Evolutionary conservation across 1,140 invertebrate genomes (phyloP).

Genomic region (Drusus annulatus): DNA sequence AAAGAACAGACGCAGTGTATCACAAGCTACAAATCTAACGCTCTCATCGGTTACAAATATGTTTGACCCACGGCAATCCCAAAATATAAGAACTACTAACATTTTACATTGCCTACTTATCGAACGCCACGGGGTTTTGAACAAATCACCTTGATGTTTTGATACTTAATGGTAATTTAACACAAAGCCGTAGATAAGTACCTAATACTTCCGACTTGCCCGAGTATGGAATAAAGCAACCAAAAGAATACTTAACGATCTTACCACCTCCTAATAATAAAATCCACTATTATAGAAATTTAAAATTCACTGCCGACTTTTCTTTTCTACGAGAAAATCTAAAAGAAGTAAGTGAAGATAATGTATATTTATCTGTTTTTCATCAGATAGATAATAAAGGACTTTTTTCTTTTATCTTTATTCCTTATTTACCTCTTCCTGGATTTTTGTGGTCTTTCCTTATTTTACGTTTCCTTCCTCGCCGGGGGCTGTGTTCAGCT

Average conservation of each 20-base stretch:
- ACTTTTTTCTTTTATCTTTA: not conserved
- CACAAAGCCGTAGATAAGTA: too few relatives aligned
- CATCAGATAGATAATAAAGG: not conserved
- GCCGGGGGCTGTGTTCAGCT: not conserved
- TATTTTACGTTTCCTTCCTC: not conserved
- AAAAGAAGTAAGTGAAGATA: not conserved
- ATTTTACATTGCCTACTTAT: too few relatives aligned
- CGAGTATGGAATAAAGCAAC: too few relatives aligned
- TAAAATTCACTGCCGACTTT: not conserved
- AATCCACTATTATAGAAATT: not conserved
- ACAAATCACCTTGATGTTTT: too few relatives aligned
- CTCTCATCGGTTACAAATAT: too few relatives aligned
- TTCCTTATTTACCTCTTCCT: constrained; percentile 14
- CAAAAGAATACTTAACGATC: not conserved
- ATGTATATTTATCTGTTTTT: constrained; percentile 7
- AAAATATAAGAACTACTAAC: too few relatives aligned
- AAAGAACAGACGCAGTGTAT: too few relatives aligned
- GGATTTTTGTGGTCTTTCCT: not conserved
- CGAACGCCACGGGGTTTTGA: too few relatives aligned
- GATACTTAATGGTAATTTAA: too few relatives aligned
- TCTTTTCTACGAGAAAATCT: not conserved
- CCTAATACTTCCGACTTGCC: too few relatives aligned
- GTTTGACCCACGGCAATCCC: too few relatives aligned
- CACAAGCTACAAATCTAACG: too few relatives aligned
- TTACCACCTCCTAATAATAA: constrained; percentile 3